Evolutionary conservation across 2,113 vertebrate species (phyloP), one percentile per base, ranked within the genome.

Genomic region (Grammomys surdaster): DNA sequence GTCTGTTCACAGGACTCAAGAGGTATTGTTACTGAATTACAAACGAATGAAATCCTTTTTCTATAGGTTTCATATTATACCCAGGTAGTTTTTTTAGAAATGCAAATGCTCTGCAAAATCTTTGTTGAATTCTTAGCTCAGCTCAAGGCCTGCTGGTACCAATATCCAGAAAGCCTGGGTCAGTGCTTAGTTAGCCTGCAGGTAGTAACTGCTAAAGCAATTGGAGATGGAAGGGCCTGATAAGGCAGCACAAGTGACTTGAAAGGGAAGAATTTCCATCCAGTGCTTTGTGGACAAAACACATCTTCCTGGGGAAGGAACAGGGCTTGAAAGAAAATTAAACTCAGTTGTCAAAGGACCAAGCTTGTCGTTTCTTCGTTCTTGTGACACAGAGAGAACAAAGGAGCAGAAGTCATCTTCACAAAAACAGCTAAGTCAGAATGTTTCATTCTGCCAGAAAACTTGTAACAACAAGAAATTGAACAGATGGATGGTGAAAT

Each of bases 61-160:
- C 92, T 24, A 10, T 63, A 60, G 33, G 51, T 80, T 91, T 89
- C 76, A 73, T 75, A 56, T 94, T 69, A 77, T 58, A 63, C 78
- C 1, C 10, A 40, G 54, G 43, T 51, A 67, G 43, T 56, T 63
- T 92, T 69, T 90, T 90, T 72, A 92, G 72, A 86, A 89, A 95
- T 73, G 24, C 60, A 86, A 91, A 90, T 36, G 3, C 40, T 65
- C 80, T 85, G 5, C 67, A 97, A 95, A 95, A 88, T 89, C 89
- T 80, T 80, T 56, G 19, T 54, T 90, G 58, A 54, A 84, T 88
- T 91, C 4, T 90, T 72, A 97, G 60, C 65, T 85, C 65, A 36
- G 77, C 65, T 85, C 46, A 26, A 92, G 90, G 84, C 70, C 70
- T 88, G 81, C 43, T 54, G 86, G 75, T 40, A 69, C 60, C 48